Conservation (phyloP, 1,140 invertebrate genomes). For the Vanessa atalanta region DNA sequence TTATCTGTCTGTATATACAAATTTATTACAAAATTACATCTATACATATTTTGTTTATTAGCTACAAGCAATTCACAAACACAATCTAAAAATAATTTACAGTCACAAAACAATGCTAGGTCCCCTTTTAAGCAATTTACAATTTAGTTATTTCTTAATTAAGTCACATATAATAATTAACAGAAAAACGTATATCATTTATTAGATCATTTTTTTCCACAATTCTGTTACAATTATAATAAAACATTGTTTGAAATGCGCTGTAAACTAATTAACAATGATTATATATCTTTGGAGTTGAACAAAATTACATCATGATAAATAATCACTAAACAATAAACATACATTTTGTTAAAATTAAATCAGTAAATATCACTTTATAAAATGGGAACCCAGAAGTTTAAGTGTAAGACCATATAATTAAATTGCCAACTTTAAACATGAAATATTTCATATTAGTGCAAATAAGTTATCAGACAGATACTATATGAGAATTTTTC, state of each 20-base stretch:
- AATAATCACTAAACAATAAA: neutral
- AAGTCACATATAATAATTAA: neutral
- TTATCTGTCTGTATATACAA: slow-evolving; percentile 70
- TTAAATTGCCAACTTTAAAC: slow-evolving; percentile 15
- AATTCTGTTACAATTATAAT: neutral
- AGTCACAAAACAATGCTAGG: slow-evolving; percentile 35
- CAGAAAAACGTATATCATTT: neutral
- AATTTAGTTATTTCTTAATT: neutral
- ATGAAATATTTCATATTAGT: slow-evolving; percentile 29
- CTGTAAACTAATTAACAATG: slow-evolving; percentile 15
- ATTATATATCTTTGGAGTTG: slow-evolving; percentile 10
- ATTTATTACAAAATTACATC: slow-evolving; percentile 70
- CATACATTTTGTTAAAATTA: no score
- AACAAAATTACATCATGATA: neutral
- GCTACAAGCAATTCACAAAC: slow-evolving; percentile 55
- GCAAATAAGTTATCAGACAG: slow-evolving; percentile 29
- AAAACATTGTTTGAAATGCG: slow-evolving; percentile 1
- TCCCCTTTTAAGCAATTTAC: slow-evolving; percentile 32
- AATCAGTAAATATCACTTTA: neutral
- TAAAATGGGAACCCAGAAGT: slow-evolving; percentile 25
- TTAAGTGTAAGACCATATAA: slow-evolving; percentile 15
- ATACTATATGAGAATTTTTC: slow-evolving; percentile 44
- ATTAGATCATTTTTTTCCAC: neutral
- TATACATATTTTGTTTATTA: slow-evolving; percentile 45
- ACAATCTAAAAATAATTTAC: slow-evolving; percentile 47